Evolutionary conservation across 2,888 invertebrate species (phyloP), one percentile per base, ranked within the genome.

Genomic region (Lutraria lutraria): DNA sequence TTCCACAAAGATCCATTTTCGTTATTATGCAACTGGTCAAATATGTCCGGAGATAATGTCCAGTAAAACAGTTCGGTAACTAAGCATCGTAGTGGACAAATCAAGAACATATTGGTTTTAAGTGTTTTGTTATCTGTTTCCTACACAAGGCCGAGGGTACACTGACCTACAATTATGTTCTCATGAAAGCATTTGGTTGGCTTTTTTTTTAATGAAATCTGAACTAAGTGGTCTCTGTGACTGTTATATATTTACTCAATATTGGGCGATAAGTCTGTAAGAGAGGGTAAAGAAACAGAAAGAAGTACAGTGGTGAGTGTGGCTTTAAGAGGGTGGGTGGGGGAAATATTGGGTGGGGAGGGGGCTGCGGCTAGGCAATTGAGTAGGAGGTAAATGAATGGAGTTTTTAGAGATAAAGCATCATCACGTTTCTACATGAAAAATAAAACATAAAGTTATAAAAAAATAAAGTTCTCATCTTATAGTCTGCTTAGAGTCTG

Each of bases 31-130:
- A 90, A 92, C 53, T 60, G 83, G 80, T 34, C 89, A 92, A 91
- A 89, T 84, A 52, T 16, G 54, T n/a, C 54, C 29, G 54, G 53
- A 89, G 91, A 91, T 91, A 91, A 80, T 81, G 86, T 54, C 83
- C 63, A 63, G 85, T 90, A 92, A 92, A 92, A 92, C 91, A 90
- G 92, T 87, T 90, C 80, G 87, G 92, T 92, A 86, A 85, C 92
- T 21, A 92, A 54, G 92, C 88, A 88, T 15, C 86, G 43, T 63
- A 60, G 80, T 83, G 84, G 56, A 31, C 83, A 87, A 88, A 91
- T 87, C 89, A 89, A 31, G 53, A 25, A 43, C 63, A 81, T 89
- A 88, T 91, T 88, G 81, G 88, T 83, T 91, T 91, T 84, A 91
- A 91, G 91, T 91, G 89, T 91, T 91, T 91, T 91, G 89, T 91